Evolutionary conservation across 2,888 invertebrate species (phyloP), one percentile per base, ranked within the genome.

Genomic region (Oscheius myriophilus): DNA sequence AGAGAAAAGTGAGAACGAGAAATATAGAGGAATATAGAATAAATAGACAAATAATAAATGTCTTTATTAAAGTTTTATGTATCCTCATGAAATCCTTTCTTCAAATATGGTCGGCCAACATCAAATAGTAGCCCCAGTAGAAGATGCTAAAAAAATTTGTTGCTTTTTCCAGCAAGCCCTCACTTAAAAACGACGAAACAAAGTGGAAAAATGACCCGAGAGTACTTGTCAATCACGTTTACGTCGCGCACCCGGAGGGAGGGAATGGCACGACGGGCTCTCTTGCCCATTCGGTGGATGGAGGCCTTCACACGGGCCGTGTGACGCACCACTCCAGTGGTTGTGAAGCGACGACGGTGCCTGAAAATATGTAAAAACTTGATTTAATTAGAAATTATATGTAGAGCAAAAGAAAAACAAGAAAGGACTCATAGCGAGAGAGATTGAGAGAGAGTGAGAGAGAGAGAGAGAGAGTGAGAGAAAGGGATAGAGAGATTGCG

Each of bases 201-300:
- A 73, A 96, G 92, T 0, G 97, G 97, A 88, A 97, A 97, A 74
- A 96, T 91, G 85, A 96, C 91, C 80, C 97, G 90, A 41, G 96
- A 96, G 88, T 95, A 96, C 85, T 95, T 95, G 89, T 97, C 97
- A 86, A 97, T 97, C 80, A 96, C 92, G 88, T 97, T 97, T 72
- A 97, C 96, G 88, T 97, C 96, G 84, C 95, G 92, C 80, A 97
- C 78, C 9, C 76, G 78, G 14, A 81, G 55, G 43, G 73, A 67
- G 16, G 81, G 81, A 25, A 81, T 78, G 53, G 64, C 75, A 51
- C 74, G 71, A 11, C 73, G 63, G 1, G 79, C 79, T 11, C 73
- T 65, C 18, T 64, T 33, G 7, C 73, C 69, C 21, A 77, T 58
- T 18, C 70, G 69, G 2, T 67, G 68, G 51, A 77, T 73, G 12